Evolutionary conservation across 2,113 vertebrate genomes (phyloP).

Genomic region (Phodopus roborovskii): DNA sequence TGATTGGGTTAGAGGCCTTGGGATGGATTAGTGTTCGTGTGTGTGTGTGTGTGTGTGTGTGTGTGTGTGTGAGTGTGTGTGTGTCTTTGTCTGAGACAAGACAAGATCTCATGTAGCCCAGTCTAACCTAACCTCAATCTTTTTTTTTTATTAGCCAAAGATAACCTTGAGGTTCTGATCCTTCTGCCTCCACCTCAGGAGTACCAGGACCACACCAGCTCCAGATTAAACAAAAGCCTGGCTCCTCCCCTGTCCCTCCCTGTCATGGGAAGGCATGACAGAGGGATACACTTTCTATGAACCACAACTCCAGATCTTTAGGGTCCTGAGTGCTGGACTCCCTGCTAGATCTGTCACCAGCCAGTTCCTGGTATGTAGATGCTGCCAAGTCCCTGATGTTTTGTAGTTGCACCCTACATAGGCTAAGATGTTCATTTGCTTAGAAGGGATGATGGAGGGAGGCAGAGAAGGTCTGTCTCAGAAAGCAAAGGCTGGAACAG

Average conservation of each 20-base stretch:
- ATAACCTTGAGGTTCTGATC: background rate
- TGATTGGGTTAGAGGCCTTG: background rate
- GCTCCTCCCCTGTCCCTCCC: background rate
- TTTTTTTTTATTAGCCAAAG: background rate
- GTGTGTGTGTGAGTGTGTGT: background rate
- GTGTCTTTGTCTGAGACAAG: background rate
- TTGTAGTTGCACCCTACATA: background rate
- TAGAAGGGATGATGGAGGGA: background rate
- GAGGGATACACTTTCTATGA: background rate
- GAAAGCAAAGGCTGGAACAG: background rate
- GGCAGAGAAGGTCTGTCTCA: background rate
- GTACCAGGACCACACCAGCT: background rate
- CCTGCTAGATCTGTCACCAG: background rate
- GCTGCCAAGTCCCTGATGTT: background rate
- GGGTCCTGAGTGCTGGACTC: background rate
- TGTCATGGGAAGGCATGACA: background rate
- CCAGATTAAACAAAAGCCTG: background rate
- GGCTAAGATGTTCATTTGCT: background rate
- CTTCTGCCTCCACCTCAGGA: background rate
- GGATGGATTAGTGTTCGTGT: too few relatives aligned
- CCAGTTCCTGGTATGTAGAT: background rate
- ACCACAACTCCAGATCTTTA: background rate
- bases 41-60: too few relatives aligned
- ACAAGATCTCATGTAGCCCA: background rate
- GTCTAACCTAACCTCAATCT: background rate